A percentile compares a stretch with the other conserved stretches of the same genome.
These are phyloP conservation scores for Alauda arvensis DNA, from an alignment of 2,797 vertebrate species.

Conservation along the genomic window DNA sequence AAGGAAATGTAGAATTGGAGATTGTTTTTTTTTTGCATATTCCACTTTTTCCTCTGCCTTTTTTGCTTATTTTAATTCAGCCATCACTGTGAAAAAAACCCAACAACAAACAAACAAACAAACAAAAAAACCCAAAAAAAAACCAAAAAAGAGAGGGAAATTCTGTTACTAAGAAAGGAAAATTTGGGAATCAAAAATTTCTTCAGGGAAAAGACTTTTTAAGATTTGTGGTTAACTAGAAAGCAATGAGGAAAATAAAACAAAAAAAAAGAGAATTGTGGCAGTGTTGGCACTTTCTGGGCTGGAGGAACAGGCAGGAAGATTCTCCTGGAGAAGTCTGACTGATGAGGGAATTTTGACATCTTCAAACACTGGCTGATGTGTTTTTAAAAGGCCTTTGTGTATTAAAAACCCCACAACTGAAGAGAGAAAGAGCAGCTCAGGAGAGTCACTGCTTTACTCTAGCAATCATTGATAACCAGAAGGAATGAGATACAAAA, in stretches of 20 bases:
- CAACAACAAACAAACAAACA: too few species aligned
- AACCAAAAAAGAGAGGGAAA: not conserved
- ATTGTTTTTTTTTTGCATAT: not conserved
- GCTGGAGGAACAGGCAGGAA: not conserved
- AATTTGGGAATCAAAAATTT: not conserved
- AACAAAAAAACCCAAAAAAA: not conserved
- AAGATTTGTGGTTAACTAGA: not conserved
- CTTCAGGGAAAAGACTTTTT: not conserved
- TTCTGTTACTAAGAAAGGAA: not conserved
- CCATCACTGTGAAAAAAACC: not conserved
- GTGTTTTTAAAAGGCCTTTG: not conserved
- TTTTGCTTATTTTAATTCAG: not conserved
- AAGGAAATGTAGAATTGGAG: not conserved
- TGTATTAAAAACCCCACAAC: not conserved
- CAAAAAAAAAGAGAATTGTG: accelerated
- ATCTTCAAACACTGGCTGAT: not conserved
- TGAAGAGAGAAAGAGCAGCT: not conserved
- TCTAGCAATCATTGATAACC: not conserved
- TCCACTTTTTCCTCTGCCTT: not conserved
- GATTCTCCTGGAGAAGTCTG: not conserved
- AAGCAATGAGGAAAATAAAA: not conserved
- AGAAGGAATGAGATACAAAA: not conserved
- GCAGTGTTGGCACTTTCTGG: not conserved
- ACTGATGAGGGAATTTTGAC: not conserved
- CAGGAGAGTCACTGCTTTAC: not conserved